Evolutionary conservation across 2,888 invertebrate genomes (phyloP).

Genomic region (Rhingia campestris): DNA sequence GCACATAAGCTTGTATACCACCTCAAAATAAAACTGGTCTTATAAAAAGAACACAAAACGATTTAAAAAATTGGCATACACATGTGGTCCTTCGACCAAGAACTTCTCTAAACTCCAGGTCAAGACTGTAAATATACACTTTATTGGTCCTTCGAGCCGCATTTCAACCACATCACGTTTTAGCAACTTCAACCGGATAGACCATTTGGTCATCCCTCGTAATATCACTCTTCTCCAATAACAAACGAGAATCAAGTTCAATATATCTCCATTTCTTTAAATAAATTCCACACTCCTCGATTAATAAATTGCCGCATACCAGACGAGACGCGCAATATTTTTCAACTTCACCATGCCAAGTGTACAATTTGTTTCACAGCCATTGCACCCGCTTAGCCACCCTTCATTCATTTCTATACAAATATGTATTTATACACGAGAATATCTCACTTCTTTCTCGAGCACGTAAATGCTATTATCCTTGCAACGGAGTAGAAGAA

Average conservation of each 20-base stretch:
- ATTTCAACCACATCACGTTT: background rate
- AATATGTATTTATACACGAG: no score
- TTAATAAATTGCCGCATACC: conserved; percentile 47
- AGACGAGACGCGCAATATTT: conserved; percentile 7
- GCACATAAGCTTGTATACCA: no score
- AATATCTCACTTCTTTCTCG: conserved; percentile 25
- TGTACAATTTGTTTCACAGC: conserved; percentile 53
- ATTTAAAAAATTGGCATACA: no score
- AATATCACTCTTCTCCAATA: conserved; percentile 9
- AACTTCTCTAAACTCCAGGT: no score
- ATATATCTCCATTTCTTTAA: conserved; percentile 32
- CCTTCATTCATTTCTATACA: background rate
- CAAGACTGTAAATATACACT: no score
- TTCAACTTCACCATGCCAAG: conserved; percentile 36
- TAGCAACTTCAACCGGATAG: background rate
- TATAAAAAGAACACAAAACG: no score
- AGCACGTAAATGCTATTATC: conserved; percentile 61
- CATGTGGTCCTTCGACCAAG: no score
- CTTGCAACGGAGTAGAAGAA: conserved; percentile 28
- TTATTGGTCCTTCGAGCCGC: conserved; percentile 2
- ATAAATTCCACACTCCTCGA: conserved; percentile 38
- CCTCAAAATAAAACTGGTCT: no score
- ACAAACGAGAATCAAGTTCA: conserved; percentile 19
- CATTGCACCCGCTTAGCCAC: conserved; percentile 27
- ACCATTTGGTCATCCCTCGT: background rate